Base-by-base conservation (phyloP, 1,140 invertebrate genomes). In the Oreohelix idahoensis region DNA sequence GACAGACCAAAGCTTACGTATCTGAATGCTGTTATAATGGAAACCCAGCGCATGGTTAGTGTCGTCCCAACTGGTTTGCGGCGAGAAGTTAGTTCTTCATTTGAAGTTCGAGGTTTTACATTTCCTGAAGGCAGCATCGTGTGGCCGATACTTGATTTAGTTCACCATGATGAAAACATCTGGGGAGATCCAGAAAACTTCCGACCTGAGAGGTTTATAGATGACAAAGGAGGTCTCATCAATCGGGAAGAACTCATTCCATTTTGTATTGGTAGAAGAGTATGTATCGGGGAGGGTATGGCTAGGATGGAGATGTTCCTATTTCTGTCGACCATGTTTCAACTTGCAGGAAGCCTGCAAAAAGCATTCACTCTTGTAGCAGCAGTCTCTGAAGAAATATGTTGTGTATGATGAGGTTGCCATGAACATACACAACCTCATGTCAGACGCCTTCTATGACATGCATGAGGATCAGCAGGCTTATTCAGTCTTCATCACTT, bases 171-270 rank as follows among this genome's bases (percentile, higher is more conserved):
- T 81, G 85, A 86, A 13, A 69, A 84, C 13, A 8, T 87, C 1
- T 96, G 95, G 95, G 92, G 93, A 1, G 94, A 96, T 89, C 95
- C 96, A 0, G 93, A 95, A 66, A 92, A 93, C 39, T 96, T 96
- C 85, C 92, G 94, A 0, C 95, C 96, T 0, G 63, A 66, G 29
- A 29, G 63, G 63, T 66, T 66, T 17, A 66, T 66, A 2, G 63
- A 66, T 35, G 17, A 35, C 2, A 66, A 66, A 2, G 63, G 63
- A 35, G 29, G 4, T 32, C 63, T 66, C n/a, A 8, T 32, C 0
- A 66, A 32, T 17, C 2, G n/a, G 8, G 63, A 66, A 66, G n/a
- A 66, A 66, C 63, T 66, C 2, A 66, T 66, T 32, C 63, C 63
- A 13, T 66, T 66, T 32, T 10, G 63, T 66, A 66, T 66, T 32